phyloP scores from a whole-genome alignment of 2,797 vertebrate genomes.

The Margarornis squamiger region DNA sequence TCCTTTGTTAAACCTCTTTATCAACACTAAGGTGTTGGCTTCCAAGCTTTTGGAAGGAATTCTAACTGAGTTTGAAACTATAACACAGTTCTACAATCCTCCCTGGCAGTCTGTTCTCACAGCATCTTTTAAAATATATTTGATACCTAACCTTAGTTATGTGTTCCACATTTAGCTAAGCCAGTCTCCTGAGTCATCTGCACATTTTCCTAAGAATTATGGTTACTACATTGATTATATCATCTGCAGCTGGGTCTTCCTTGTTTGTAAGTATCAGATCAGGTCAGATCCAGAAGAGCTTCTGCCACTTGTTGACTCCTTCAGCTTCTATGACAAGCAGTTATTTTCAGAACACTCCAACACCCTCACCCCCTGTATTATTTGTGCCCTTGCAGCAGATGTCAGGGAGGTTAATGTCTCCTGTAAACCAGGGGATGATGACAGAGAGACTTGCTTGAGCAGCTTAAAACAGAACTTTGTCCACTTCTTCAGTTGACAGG shows the following conservation, averaged over 20 bases:
- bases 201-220: neutral
- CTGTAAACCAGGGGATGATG: neutral
- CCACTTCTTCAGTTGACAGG: neutral
- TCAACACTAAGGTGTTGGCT: too few relatives aligned
- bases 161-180: neutral
- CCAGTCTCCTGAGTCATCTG: neutral
- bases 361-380: rapidly evolving
- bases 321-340: neutral
- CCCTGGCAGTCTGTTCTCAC: neutral
- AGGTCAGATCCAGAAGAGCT: neutral
- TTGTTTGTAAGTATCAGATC: neutral
- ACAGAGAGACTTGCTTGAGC: neutral
- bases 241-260: neutral
- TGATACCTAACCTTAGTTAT: neutral
- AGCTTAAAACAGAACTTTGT: neutral
- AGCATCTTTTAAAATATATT: neutral
- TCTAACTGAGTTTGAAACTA: too few relatives aligned
- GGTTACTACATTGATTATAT: neutral
- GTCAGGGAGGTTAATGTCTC: neutral
- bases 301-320: neutral
- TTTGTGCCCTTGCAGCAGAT: neutral
- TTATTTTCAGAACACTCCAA: neutral
- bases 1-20: too few relatives aligned
- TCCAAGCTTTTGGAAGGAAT: too few relatives aligned
- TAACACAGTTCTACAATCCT: too few relatives aligned